Evolutionary conservation across 2,888 invertebrate genomes (phyloP).

Genomic region (Apodemia mormo): DNA sequence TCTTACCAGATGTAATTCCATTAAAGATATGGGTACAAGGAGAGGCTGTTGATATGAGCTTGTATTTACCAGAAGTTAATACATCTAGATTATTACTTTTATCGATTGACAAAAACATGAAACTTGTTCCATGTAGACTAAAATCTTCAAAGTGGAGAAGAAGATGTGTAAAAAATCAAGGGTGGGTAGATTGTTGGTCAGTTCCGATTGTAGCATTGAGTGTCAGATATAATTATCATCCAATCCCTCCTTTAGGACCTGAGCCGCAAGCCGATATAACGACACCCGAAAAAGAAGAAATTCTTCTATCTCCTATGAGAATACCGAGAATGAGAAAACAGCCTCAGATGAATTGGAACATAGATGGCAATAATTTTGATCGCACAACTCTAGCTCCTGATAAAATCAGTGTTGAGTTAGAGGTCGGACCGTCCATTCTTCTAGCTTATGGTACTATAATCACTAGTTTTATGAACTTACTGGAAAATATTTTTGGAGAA

Average conservation of each 20-base stretch:
- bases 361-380: slow-evolving; percentile 91
- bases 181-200: slow-evolving; percentile 98
- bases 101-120: slow-evolving; percentile 93
- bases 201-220: slow-evolving; percentile 96
- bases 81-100: slow-evolving; percentile 91
- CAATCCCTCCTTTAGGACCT: slow-evolving; percentile 93
- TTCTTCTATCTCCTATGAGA: slow-evolving; percentile 94
- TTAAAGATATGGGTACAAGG: slow-evolving; percentile 97
- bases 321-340: slow-evolving; percentile 90
- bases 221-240: slow-evolving; percentile 95
- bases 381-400: slow-evolving; percentile 93
- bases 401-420: slow-evolving; percentile 94
- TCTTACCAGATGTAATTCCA: slow-evolving; percentile 93
- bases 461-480: slow-evolving; percentile 92
- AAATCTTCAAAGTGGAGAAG: slow-evolving; percentile 89
- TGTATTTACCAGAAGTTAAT: slow-evolving; percentile 95
- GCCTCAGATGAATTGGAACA: slow-evolving; percentile 85
- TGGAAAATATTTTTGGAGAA: slow-evolving; percentile 98
- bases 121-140: slow-evolving; percentile 85
- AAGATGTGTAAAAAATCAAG: slow-evolving; percentile 85
- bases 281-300: slow-evolving; percentile 97
- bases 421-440: slow-evolving; percentile 96
- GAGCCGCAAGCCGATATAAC: slow-evolving; percentile 95
- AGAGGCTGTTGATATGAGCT: slow-evolving; percentile 94
- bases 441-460: slow-evolving; percentile 96